Evolutionary conservation across 2,113 vertebrate species (phyloP).

Genomic region (Scytalopus superciliaris): DNA sequence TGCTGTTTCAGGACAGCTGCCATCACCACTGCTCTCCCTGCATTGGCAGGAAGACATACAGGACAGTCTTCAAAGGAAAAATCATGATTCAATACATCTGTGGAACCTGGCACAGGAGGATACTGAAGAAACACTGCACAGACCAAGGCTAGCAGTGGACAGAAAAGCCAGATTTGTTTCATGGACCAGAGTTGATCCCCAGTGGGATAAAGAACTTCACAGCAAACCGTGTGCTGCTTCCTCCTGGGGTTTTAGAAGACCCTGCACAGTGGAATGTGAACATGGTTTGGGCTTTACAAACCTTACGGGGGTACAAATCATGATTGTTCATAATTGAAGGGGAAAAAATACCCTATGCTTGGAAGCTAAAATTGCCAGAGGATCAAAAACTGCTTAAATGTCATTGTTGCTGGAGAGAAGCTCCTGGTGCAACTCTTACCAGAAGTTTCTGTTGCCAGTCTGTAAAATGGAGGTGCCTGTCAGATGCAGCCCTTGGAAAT

Average conservation of each 20-base stretch:
- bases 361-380: background rate
- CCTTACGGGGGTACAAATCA: background rate
- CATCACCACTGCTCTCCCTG: background rate
- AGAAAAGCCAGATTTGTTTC: background rate
- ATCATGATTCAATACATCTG: background rate
- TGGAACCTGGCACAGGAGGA: background rate
- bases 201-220: background rate
- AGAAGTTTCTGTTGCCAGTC: background rate
- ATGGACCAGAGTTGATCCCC: background rate
- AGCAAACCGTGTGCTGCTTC: background rate
- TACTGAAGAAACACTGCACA: background rate
- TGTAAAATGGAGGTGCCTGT: background rate
- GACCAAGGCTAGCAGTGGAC: background rate
- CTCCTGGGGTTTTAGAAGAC: background rate
- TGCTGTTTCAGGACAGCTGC: accelerated
- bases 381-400: background rate
- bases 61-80: background rate
- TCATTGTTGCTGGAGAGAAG: background rate
- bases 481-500: background rate
- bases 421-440: background rate
- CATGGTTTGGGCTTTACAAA: background rate
- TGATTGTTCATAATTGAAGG: background rate
- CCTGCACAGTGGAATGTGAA: background rate
- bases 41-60: accelerated
- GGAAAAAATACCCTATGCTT: accelerated